Base-by-base conservation (phyloP, 2,888 invertebrate genomes). In the Glaucopsyche alexis region DNA sequence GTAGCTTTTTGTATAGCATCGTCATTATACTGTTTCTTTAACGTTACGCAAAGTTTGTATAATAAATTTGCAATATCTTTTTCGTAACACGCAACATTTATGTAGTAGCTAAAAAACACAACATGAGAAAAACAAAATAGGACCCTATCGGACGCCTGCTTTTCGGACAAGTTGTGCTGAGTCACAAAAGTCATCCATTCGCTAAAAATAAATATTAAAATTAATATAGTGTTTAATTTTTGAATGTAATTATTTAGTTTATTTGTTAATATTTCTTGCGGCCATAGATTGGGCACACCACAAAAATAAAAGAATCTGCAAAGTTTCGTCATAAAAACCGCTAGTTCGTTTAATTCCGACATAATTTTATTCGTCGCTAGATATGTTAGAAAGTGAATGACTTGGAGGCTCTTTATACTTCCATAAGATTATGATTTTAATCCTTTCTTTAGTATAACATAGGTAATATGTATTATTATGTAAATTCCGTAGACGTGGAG, bases 21-120 rank as follows among this genome's bases (percentile, higher is more conserved):
- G 72, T 89, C 85, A 67, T 85, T 88, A 74, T 83, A 78, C 0
- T 79, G 72, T 3, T 73, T 73, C 73, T 87, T 88, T 42, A 87
- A 73, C 0, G 14, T 73, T 1, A 85, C 75, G 0, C 79, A 74
- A 49, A 87, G 73, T 5, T 77, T 78, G 9, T 78, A 76, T 2
- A 87, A 42, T 8, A 87, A 74, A 45, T 74, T 74, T 47, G 72
- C 80, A 0, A 85, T 75, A 38, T 78, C 78, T 0, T 78, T 55
- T 19, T 75, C 74, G n/a, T 82, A 74, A 19, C 77, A 78, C 0
- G 78, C 66, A 45, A 82, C 74, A 11, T 80, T 80, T 0, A 80
- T 13, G 13, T 78, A 73, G 65, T 81, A 83, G 0, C 66, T 66
- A 7, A 72, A 77, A 7, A 85, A 47, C 42, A 84, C 73, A 0